Conservation (phyloP, 2,113 vertebrate species). For the Centropus unirufus region DNA sequence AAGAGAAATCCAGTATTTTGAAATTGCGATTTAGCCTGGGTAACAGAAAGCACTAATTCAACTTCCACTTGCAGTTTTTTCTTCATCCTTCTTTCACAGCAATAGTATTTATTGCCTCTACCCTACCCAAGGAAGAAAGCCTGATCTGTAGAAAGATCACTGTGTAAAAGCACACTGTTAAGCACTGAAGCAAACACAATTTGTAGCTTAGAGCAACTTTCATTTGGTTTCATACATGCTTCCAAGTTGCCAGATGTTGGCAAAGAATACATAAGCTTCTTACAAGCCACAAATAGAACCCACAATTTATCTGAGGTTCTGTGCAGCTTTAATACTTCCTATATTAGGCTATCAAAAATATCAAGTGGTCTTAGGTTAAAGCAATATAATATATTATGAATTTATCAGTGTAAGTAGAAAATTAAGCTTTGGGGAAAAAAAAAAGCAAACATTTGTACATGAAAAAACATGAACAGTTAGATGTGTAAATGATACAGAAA, state of each 20-base stretch:
- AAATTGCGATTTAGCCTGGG: not conserved
- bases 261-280: not conserved
- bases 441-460: not conserved
- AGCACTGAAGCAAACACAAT: not conserved
- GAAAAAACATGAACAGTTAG: not conserved
- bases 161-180: not conserved
- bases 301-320: not conserved
- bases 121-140: not conserved
- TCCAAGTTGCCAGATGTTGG: not conserved
- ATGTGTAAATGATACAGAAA: not conserved
- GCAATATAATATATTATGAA: not conserved
- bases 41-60: not conserved
- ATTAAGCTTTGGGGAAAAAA: not conserved
- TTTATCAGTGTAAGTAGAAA: not conserved
- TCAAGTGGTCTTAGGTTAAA: not conserved
- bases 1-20: not conserved
- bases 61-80: not conserved
- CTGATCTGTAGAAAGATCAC: not conserved
- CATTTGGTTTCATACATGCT: not conserved
- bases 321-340: not conserved
- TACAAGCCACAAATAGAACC: not conserved
- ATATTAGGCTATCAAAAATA: not conserved
- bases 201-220: not conserved
- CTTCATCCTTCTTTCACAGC: not conserved
- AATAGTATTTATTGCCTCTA: not conserved